Conservation (phyloP, 2,797 vertebrate species). For the Sylvilagus floridanus region DNA sequence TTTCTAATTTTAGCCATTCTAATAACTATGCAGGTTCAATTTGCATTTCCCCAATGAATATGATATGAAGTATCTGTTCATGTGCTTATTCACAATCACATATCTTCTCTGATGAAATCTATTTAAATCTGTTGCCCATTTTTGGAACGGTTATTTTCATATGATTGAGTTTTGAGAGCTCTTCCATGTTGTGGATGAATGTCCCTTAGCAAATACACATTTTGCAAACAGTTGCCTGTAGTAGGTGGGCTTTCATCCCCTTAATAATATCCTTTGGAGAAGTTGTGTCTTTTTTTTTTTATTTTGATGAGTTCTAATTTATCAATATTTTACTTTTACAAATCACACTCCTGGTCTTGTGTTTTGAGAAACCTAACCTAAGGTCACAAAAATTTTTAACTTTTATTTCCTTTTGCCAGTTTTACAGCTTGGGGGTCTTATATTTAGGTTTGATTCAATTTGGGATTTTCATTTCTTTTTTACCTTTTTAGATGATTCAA, state of each 20-base stretch:
- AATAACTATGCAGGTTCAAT: not conserved
- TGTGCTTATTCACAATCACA: not conserved
- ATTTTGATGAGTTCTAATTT: constrained; percentile 29
- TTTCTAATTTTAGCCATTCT: not conserved
- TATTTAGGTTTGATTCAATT: not conserved
- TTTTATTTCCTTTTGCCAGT: not conserved
- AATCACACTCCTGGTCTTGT: not conserved
- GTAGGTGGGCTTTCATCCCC: not conserved
- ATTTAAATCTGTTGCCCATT: constrained; percentile 2
- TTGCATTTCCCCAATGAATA: not conserved
- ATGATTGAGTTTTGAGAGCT: not conserved
- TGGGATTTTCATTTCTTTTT: not conserved
- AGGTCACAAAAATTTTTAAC: not conserved
- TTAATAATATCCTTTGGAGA: not conserved
- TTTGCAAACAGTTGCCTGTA: constrained; percentile 2
- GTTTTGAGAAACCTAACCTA: constrained; percentile 26
- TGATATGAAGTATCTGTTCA: not conserved
- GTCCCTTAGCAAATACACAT: not conserved
- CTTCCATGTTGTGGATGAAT: not conserved
- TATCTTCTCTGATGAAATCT: not conserved
- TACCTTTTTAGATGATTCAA: not conserved
- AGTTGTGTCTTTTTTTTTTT: not conserved
- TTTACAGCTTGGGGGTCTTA: not conserved
- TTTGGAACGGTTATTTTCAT: not conserved
- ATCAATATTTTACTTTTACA: constrained; percentile 21